Percentiles rank a stretch among this genome's conserved stretches.
These are phyloP conservation scores for Gasteruption jaculator DNA, from an alignment of 2,888 invertebrate genomes.

Conservation along the genomic window DNA sequence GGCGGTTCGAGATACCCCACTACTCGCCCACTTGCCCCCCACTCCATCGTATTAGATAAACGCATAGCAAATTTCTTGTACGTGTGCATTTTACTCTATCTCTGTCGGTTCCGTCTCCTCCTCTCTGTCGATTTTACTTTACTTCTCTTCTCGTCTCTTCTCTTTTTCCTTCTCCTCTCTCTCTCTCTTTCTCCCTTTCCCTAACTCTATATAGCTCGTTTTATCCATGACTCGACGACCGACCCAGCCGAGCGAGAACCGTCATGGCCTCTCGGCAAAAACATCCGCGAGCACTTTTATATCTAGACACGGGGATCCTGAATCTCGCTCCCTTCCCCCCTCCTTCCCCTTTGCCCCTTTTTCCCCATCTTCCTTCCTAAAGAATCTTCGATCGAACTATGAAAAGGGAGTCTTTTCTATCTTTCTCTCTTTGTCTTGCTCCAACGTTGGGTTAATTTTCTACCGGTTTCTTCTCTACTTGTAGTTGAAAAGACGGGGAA, in stretches of 20 bases:
- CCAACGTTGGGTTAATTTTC: no score
- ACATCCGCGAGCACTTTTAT: constrained; percentile 40
- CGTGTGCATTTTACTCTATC: constrained; percentile 36
- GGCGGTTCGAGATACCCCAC: no score
- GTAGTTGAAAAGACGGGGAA: no score
- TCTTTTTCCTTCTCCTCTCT: background rate
- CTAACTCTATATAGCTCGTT: no score
- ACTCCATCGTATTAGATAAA: no score
- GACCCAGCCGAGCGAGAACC: constrained; percentile 25
- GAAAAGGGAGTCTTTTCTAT: constrained; percentile 2
- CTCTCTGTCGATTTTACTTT: constrained; percentile 20
- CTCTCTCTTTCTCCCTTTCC: constrained; percentile 5
- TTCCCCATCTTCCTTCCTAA: constrained; percentile 17
- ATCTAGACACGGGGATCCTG: constrained; percentile 32
- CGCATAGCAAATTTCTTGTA: no score
- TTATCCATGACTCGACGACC: constrained; percentile 21
- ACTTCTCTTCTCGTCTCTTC: no score
- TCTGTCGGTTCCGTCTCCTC: constrained; percentile 43
- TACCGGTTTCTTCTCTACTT: no score
- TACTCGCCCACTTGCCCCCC: constrained; percentile 11
- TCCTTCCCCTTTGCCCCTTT: constrained; percentile 5
- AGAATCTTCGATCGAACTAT: background rate
- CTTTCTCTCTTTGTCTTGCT: constrained; percentile 2
- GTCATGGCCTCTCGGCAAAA: constrained; percentile 37
- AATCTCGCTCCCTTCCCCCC: constrained; percentile 12